phyloP scores from a whole-genome alignment of 1,140 invertebrate genomes.

The Pristionchus pacificus region DNA sequence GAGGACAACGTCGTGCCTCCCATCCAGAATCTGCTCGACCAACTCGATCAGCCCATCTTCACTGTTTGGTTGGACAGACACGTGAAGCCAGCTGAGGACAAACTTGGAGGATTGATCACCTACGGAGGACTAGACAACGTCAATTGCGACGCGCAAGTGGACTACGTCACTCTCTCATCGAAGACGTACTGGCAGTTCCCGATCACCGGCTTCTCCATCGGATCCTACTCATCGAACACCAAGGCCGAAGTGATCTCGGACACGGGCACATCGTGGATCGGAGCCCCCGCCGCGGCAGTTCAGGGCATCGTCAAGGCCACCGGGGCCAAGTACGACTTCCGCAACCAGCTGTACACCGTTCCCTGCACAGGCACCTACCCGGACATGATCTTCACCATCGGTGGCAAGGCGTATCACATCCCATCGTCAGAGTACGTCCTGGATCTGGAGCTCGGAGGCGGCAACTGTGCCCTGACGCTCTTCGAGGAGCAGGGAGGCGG shows the following conservation, averaged over 20 bases:
- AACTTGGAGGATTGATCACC: too few relatives aligned
- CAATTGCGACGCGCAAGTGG: slow-evolving; percentile 29
- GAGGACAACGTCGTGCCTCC: too few relatives aligned
- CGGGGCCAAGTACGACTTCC: slow-evolving; percentile 30
- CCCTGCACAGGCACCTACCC: slow-evolving; percentile 33
- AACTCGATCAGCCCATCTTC: too few relatives aligned
- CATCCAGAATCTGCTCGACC: too few relatives aligned
- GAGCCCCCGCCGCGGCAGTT: too few relatives aligned
- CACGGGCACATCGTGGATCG: slow-evolving; percentile 46
- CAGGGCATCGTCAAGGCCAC: slow-evolving; percentile 19
- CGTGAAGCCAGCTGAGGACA: too few relatives aligned
- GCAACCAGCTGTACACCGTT: slow-evolving; percentile 13
- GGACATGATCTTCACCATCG: slow-evolving; percentile 35
- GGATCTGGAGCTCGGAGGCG: slow-evolving; percentile 31
- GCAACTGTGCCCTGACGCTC: too few relatives aligned
- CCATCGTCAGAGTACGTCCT: slow-evolving; percentile 26
- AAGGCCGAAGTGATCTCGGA: slow-evolving; percentile 40
- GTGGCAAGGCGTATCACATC: slow-evolving; percentile 22
- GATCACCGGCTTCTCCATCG: slow-evolving; percentile 25
- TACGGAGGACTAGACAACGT: too few relatives aligned
- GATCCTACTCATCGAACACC: slow-evolving; percentile 22
- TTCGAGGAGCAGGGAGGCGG: too few relatives aligned
- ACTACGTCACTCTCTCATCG: too few relatives aligned
- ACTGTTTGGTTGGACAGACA: too few relatives aligned
- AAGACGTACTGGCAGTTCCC: slow-evolving; percentile 39